Evolutionary conservation across 2,113 vertebrate genomes (phyloP).

Genomic region (Limnothrissa miodon): DNA sequence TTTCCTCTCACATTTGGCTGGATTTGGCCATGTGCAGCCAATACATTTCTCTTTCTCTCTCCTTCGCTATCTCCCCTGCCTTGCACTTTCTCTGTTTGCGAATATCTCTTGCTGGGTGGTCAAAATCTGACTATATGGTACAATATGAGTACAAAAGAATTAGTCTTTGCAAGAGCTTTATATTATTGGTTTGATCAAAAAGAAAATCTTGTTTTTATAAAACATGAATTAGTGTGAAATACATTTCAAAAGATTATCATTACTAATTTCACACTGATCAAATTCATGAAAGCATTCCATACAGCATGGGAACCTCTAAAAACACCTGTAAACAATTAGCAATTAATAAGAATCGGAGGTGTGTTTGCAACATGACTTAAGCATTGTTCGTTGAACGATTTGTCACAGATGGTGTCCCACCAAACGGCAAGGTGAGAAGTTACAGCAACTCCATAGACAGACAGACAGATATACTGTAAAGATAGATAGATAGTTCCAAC

Average conservation of each 20-base stretch:
- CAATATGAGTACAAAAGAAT: slow-evolving; percentile 40
- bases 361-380: too few species aligned
- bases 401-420: too few species aligned
- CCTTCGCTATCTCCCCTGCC: slow-evolving; percentile 24
- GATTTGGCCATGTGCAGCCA: not conserved
- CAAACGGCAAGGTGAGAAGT: too few species aligned
- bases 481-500: not conserved
- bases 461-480: too few species aligned
- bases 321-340: too few species aligned
- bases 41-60: slow-evolving; percentile 4
- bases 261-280: too few species aligned
- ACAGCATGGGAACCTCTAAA: too few species aligned
- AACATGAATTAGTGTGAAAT: not conserved
- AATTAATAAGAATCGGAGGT: too few species aligned
- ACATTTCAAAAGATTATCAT: too few species aligned
- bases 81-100: slow-evolving; percentile 29
- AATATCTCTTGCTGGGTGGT: not conserved
- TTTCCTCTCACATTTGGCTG: not conserved
- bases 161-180: slow-evolving; percentile 21
- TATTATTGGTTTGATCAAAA: not conserved
- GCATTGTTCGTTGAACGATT: too few species aligned
- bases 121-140: slow-evolving; percentile 26
- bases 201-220: not conserved
- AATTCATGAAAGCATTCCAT: too few species aligned
- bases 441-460: too few species aligned